Evolutionary conservation across 2,797 vertebrate genomes (phyloP), one percentile per base, ranked within the genome.

Genomic region (Epinephelus awoara): DNA sequence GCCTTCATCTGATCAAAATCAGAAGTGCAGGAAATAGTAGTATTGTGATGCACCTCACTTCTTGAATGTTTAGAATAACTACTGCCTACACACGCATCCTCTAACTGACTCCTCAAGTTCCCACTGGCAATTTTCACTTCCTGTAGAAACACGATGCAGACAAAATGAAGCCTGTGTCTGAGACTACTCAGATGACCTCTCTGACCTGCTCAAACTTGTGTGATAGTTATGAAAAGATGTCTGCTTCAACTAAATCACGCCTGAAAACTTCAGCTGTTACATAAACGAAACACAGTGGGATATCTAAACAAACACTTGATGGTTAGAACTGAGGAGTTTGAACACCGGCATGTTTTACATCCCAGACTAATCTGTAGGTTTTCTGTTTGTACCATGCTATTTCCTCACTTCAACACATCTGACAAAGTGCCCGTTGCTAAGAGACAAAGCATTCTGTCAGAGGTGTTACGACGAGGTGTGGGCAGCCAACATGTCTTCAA

Each of bases 381-480:
- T 77, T 67, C 61, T 51, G 61, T 44, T 85, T 40, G 67, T 38
- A 57, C 72, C 34, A 2, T 54, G 77, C 82, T 81, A 83, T 88
- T 89, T 88, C 84, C 79, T 82, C 77, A 79, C 79, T 85, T 47
- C 21, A 13, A 69, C 52, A 47, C 13, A 12, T 52, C 52, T 68
- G 52, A 57, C 52, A 29, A 68, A 57, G 54, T 47, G 42, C 54
- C 54, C 42, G 54, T 69, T 69, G 67, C 67, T 69, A 69, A 69
- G 67, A 57, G 67, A 69, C 25, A 49, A 57, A 79, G 69, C 66
- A 5, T 50, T 72, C 75, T 40, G 72, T 75, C 66, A 25, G 69
- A 85, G 77, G 82, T 88, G 67, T 77, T 77, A 70, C 29, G 55
- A 64, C 42, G n/a, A 80, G 64, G 67, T 83, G 86, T 81, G 85